A percentile compares a stretch with the other conserved stretches of the same genome.
Evolutionary conservation across 2,113 vertebrate species (phyloP).

Genomic region (Pandion haliaetus): DNA sequence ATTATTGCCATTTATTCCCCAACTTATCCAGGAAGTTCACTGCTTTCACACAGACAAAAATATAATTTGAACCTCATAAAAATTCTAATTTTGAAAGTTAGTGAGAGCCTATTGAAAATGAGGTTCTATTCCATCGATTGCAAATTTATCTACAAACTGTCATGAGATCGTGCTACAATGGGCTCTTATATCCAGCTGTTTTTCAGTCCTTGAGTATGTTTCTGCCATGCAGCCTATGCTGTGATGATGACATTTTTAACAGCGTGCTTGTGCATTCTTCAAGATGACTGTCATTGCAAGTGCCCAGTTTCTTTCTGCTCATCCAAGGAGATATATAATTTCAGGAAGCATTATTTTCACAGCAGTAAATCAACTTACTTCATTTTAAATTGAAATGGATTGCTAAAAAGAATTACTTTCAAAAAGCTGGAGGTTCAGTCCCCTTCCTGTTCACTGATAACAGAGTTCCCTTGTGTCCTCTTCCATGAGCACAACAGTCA

Average conservation of each 20-base stretch:
- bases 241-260: background rate
- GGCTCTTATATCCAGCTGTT: background rate
- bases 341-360: background rate
- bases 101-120: background rate
- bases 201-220: background rate
- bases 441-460: background rate
- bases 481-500: background rate
- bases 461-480: background rate
- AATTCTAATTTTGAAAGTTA: background rate
- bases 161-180: accelerated
- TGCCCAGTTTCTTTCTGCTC: background rate
- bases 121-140: background rate
- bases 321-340: background rate
- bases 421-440: background rate
- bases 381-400: background rate
- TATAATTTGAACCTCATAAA: background rate
- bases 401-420: background rate
- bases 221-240: background rate
- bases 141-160: background rate
- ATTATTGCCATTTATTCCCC: background rate
- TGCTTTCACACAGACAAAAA: background rate
- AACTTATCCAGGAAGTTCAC: background rate
- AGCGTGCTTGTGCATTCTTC: background rate
- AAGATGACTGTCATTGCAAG: background rate
- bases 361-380: background rate